Evolutionary conservation across 2,888 invertebrate genomes (phyloP).

Genomic region (Thyatira batis): DNA sequence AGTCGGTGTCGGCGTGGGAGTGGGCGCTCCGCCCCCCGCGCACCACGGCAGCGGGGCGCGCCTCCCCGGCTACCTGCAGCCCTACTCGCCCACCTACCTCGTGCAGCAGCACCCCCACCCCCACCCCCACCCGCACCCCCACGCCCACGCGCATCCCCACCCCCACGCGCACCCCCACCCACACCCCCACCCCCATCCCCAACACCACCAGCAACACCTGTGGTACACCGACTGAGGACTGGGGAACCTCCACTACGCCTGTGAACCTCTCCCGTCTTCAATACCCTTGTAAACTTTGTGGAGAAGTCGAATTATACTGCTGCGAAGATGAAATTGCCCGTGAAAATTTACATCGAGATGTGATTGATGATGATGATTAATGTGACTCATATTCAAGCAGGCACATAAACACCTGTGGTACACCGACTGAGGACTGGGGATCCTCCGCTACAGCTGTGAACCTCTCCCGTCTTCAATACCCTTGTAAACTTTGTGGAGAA

Average conservation of each 20-base stretch:
- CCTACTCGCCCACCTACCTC: conserved; percentile 75
- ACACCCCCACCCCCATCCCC: conserved; percentile 66
- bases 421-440: conserved; percentile 84
- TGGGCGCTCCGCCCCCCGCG: conserved; percentile 93
- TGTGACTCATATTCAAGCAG: too few relatives aligned
- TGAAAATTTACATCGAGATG: too few relatives aligned
- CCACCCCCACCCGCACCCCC: conserved; percentile 81
- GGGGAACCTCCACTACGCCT: conserved; percentile 11
- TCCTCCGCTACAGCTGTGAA: conserved; percentile 8
- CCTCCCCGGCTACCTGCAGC: conserved; percentile 75
- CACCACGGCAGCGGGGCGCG: conserved; percentile 89
- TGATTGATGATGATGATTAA: too few relatives aligned
- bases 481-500: too few relatives aligned
- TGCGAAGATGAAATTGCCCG: too few relatives aligned
- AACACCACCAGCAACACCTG: conserved; percentile 84
- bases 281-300: too few relatives aligned
- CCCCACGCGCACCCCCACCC: conserved; percentile 79
- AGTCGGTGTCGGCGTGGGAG: conserved; percentile 80
- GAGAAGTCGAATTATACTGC: too few relatives aligned
- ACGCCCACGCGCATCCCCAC: conserved; percentile 93
- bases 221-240: conserved; percentile 87
- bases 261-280: background rate
- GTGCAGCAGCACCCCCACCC: conserved; percentile 63
- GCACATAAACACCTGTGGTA: conserved; percentile 92
- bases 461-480: background rate